A percentile compares a stretch with the other conserved stretches of the same genome.
Evolutionary conservation across 2,797 vertebrate species (phyloP).

Genomic region (Yasuhikotakia modesta): DNA sequence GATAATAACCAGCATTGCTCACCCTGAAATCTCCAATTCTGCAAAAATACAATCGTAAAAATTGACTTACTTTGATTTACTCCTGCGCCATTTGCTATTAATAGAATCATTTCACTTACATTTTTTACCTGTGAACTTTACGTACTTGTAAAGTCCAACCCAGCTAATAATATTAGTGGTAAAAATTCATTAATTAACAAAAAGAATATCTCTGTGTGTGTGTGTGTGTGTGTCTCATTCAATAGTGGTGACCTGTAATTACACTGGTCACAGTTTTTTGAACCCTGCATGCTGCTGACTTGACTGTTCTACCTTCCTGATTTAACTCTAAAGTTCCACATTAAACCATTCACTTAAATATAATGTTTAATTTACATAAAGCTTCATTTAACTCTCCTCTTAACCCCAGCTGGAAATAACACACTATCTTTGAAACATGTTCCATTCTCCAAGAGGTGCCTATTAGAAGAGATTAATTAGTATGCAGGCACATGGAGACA

Average conservation of each 20-base stretch:
- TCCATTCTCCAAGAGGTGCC: constrained; percentile 32
- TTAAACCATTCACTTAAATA: constrained; percentile 31
- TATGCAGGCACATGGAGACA: constrained; percentile 22
- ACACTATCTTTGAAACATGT: constrained; percentile 7
- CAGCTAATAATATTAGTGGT: no score
- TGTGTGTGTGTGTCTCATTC: not conserved
- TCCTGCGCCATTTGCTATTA: constrained; percentile 5
- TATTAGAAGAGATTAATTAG: constrained; percentile 41
- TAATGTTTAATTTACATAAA: constrained; percentile 28
- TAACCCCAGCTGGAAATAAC: constrained; percentile 25
- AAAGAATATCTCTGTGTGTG: no score
- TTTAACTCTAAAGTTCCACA: not conserved
- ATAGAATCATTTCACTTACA: constrained; percentile 2
- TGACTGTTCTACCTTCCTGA: not conserved
- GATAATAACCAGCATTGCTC: not conserved
- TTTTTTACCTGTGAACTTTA: not conserved
- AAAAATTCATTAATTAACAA: no score
- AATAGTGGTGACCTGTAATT: not conserved
- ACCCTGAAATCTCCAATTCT: constrained; percentile 24
- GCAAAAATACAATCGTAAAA: constrained; percentile 7
- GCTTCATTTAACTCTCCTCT: constrained; percentile 16
- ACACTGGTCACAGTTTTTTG: not conserved
- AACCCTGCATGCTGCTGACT: not conserved
- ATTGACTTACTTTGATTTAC: constrained; percentile 28
- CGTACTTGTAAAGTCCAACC: not conserved